A percentile compares a stretch with the other conserved stretches of the same genome.
Evolutionary conservation across 2,113 vertebrate species (phyloP).

Genomic region (Polypterus senegalus): DNA sequence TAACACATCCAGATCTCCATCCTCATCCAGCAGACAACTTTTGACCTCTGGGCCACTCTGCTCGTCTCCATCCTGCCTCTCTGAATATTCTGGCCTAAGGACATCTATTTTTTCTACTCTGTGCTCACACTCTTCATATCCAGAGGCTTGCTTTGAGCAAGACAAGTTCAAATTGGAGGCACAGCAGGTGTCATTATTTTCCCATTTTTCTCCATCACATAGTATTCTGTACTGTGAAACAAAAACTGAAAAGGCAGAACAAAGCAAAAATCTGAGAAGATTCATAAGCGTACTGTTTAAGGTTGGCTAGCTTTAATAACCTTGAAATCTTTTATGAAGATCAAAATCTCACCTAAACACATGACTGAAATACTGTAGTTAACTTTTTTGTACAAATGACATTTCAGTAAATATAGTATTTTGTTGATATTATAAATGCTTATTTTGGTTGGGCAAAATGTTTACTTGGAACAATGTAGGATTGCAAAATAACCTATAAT

Average conservation of each 20-base stretch:
- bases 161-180: too few relatives aligned
- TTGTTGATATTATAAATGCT: too few relatives aligned
- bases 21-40: conserved; percentile 54
- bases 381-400: too few relatives aligned
- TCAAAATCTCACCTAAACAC: not conserved
- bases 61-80: not conserved
- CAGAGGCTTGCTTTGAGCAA: not conserved
- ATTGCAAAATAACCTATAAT: too few relatives aligned
- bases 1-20: conserved; percentile 73
- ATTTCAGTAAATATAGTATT: too few relatives aligned
- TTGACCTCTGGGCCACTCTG: conserved; percentile 10
- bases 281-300: too few relatives aligned
- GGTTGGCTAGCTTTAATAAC: too few relatives aligned
- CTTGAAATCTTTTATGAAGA: too few relatives aligned
- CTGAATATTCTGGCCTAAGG: not conserved
- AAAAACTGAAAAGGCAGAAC: conserved; percentile 58
- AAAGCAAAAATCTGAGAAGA: not conserved
- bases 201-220: conserved; percentile 24
- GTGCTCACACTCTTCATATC: too few relatives aligned
- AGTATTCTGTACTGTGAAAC: conserved; percentile 69
- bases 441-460: too few relatives aligned
- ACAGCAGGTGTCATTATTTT: not conserved
- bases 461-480: too few relatives aligned
- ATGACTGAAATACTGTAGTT: too few relatives aligned
- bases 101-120: not conserved